Conservation (phyloP, 2,888 invertebrate species). For the Limenitis arthemis region DNA sequence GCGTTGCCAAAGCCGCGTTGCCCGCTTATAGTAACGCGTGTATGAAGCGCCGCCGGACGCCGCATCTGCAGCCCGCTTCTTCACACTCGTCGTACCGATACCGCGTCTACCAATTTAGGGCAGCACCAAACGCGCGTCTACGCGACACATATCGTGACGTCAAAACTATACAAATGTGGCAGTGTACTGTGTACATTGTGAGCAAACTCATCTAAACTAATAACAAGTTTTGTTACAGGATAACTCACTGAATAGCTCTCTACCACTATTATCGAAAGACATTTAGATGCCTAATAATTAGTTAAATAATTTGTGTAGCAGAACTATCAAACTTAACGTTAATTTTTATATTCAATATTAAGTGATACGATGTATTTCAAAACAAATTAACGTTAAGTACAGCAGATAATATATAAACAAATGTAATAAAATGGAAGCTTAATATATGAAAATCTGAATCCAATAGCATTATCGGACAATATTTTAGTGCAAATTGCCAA, state of each 20-base stretch:
- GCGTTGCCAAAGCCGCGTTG: constrained; percentile 62
- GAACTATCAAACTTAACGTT: no score
- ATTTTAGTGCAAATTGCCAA: constrained; percentile 12
- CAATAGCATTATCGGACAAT: constrained; percentile 11
- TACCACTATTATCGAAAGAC: no score
- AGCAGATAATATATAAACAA: background rate
- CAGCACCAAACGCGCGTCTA: constrained; percentile 21
- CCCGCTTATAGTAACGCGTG: constrained; percentile 53
- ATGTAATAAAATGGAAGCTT: background rate
- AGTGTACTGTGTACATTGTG: background rate
- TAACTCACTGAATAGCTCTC: no score
- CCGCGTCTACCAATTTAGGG: constrained; percentile 47
- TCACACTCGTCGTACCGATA: constrained; percentile 7
- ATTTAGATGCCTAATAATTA: no score
- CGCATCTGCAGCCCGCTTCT: constrained; percentile 35
- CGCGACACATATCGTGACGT: constrained; percentile 25
- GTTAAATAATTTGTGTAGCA: no score
- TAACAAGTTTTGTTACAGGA: no score
- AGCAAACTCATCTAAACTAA: no score
- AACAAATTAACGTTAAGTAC: no score
- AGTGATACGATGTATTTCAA: no score
- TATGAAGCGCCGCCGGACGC: constrained; percentile 27
- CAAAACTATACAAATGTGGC: constrained; percentile 13
- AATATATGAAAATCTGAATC: constrained; percentile 4
- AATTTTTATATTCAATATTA: no score